Conservation (phyloP, 2,888 invertebrate species). For the Tethea ocularis region DNA sequence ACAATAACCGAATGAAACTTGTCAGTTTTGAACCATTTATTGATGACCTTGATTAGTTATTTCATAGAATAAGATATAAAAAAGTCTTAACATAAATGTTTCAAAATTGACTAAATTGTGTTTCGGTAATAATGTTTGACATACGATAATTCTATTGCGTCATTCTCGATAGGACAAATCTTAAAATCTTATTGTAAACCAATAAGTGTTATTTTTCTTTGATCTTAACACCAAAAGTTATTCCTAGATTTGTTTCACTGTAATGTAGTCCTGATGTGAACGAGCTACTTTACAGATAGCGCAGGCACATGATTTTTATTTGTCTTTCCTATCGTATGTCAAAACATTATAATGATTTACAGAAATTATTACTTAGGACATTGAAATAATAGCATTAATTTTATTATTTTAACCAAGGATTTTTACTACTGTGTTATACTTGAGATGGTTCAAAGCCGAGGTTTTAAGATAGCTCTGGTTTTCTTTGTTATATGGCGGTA, state of each 20-base stretch:
- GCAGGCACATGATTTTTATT: too few relatives aligned
- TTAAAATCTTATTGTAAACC: too few relatives aligned
- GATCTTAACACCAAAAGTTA: too few relatives aligned
- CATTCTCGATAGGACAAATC: background rate
- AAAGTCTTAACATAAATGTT: background rate
- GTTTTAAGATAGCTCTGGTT: too few relatives aligned
- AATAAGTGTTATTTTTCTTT: too few relatives aligned
- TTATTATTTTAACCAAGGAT: slow-evolving; percentile 8
- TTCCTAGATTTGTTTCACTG: too few relatives aligned
- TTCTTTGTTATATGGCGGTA: too few relatives aligned
- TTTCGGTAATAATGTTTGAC: slow-evolving; percentile 16
- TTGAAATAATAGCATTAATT: background rate
- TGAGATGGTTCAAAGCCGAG: too few relatives aligned
- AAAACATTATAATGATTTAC: background rate
- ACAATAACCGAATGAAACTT: background rate
- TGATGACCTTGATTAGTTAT: background rate
- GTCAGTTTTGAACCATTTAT: background rate
- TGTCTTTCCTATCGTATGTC: background rate
- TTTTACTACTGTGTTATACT: slow-evolving; percentile 14
- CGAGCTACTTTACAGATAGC: too few relatives aligned
- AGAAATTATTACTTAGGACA: background rate
- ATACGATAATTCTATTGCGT: slow-evolving; percentile 16
- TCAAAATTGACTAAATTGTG: slow-evolving; percentile 7
- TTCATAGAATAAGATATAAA: background rate
- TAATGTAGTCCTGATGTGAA: background rate